Evolutionary conservation across 2,888 invertebrate species (phyloP), one percentile per base, ranked within the genome.

Genomic region (Thyatira batis): DNA sequence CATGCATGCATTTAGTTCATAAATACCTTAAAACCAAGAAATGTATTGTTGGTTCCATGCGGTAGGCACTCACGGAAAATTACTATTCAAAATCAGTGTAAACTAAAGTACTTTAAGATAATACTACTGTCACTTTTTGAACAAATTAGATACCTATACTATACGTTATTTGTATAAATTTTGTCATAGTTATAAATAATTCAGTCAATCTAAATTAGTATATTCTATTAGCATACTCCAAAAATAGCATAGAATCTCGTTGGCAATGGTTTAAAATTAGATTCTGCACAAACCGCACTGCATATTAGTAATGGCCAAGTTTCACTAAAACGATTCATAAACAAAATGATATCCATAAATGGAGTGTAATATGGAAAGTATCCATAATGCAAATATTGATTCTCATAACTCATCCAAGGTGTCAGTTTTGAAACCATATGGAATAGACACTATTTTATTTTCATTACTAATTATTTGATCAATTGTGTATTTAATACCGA

Each of bases 221-320:
- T 39, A 17, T 39, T 17, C 1, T 57, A 69, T 58, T 61, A 61
- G 50, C 60, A 61, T 60, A 63, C 46, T 61, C 53, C 60, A n/a
- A 63, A 66, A 67, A 72, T 72, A 74, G 62, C 55, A 51, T 50
- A 52, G 43, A 65, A 71, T 68, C 61, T 62, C 61, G 68, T 68
- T 67, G 61, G 57, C 64, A 54, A 55, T 64, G 60, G 58, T 60
- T 65, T 64, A 60, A 60, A 71, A 64, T 71, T 69, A 66, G 62
- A 61, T 56, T n/a, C 51, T 55, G 59, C 51, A 20, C 52, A 49
- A 64, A 62, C 58, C 53, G 48, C 61, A 51, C 50, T 56, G 52
- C 48, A 50, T 51, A n/a, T 54, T 2, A 50, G 50, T 58, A 54
- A 63, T 62, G 60, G 61, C 50, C 48, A 49, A 50, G 58, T 61